Base-by-base conservation (phyloP, 2,888 invertebrate species). In the Homarus gammarus region DNA sequence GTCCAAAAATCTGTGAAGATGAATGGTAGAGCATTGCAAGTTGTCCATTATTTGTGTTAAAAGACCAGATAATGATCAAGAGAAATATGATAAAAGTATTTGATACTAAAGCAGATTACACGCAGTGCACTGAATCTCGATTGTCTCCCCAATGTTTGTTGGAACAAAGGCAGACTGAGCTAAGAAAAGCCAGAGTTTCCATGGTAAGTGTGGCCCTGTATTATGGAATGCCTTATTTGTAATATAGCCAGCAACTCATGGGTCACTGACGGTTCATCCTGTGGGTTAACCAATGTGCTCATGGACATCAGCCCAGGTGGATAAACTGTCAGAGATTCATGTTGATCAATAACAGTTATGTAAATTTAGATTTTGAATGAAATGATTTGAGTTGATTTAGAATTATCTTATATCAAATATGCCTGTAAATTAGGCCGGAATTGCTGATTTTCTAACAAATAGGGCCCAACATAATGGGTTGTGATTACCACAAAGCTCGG, bases 141-240 rank as follows among this genome's bases (percentile, higher is more conserved):
- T 83, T 44, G 64, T 88, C 88, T 88, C 78, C 88, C 88, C 77
- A 51, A 61, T 77, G 82, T 87, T 82, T 77, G 88, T 77, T 88
- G 88, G 88, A 88, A 88, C 88, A 88, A 88, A 88, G 88, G 75
- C 77, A 88, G 83, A 82, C 49, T 81, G 82, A 82, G 82, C 68
- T 82, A 88, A 83, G 82, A 88, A 82, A 83, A 88, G 77, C 83
- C 77, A 73, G 82, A 82, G 82, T 88, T 83, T 83, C 64, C 36
- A 40, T 82, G 88, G 77, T 88, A 73, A 75, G 31, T 82, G 49
- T 82, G 68, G 44, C 61, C 83, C 77, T 77, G 44, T 82, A 75
- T 87, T 73, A 73, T 82, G 81, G 82, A 73, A 31, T 72, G 82
- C 64, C 73, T 87, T 82, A 73, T 82, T 82, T 87, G 82, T 73